Evolutionary conservation across 2,888 invertebrate species (phyloP).

Genomic region (Cantharis rufa): DNA sequence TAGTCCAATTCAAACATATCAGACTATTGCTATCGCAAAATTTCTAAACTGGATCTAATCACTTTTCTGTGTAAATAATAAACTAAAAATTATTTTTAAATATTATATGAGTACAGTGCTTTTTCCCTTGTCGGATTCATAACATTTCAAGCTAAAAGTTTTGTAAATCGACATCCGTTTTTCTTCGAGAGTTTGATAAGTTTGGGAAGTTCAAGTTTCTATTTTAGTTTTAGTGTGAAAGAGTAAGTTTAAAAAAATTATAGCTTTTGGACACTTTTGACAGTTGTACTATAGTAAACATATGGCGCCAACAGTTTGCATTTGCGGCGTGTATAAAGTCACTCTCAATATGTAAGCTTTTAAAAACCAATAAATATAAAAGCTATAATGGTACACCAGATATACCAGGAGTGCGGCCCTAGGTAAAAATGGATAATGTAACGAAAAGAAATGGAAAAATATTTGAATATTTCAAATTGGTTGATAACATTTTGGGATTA

Average conservation of each 20-base stretch:
- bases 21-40: no score
- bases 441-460: background rate
- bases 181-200: background rate
- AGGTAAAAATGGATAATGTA: background rate
- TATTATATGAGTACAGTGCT: background rate
- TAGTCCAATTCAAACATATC: no score
- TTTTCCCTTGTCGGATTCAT: background rate
- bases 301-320: constrained; percentile 36
- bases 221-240: background rate
- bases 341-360: constrained; percentile 38
- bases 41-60: no score
- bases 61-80: no score
- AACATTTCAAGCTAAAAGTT: background rate
- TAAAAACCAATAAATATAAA: constrained; percentile 43
- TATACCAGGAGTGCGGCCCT: background rate
- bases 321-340: constrained; percentile 31
- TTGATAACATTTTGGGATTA: background rate
- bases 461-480: background rate
- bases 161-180: background rate
- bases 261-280: constrained; percentile 26
- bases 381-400: constrained; percentile 11
- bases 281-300: constrained; percentile 35
- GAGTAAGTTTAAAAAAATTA: background rate
- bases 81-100: background rate
- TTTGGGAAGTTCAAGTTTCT: background rate